These are phyloP conservation scores for Brachionus sp. DNA, from an alignment of 1,140 invertebrate species.

Conservation along the genomic window DNA sequence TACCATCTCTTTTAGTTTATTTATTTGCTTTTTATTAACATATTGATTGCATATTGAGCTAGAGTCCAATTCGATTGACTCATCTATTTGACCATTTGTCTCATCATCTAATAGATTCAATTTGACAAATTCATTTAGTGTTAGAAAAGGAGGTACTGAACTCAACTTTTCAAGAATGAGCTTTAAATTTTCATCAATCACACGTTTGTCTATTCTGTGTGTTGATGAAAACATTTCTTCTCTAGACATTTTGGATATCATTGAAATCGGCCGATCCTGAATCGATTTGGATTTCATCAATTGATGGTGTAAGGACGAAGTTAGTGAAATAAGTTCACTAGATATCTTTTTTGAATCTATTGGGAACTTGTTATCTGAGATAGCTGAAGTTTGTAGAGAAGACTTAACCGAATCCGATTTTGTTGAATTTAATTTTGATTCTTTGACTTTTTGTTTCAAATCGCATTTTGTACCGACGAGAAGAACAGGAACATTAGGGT, in stretches of 20 bases:
- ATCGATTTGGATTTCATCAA: constrained; percentile 12
- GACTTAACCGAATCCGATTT: background rate
- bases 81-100: background rate
- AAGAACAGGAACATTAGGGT: constrained; percentile 80
- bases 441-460: constrained; percentile 16
- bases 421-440: background rate
- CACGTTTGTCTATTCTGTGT: background rate
- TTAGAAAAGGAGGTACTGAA: background rate
- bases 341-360: constrained; percentile 31
- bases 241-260: constrained; percentile 10
- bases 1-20: background rate
- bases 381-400: background rate
- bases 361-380: background rate
- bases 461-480: constrained; percentile 68
- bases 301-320: background rate
- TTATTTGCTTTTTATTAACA: constrained; percentile 32
- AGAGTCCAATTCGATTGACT: background rate
- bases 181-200: constrained; percentile 12
- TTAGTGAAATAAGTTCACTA: background rate
- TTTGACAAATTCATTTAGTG: constrained; percentile 30
- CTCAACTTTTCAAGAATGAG: background rate
- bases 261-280: background rate
- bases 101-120: constrained; percentile 22
- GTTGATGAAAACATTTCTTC: constrained; percentile 6
- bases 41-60: constrained; percentile 13